Percentiles rank a stretch among this genome's conserved stretches.
Conservation (phyloP, 2,113 vertebrate genomes). For the Burhinus bistriatus region DNA sequence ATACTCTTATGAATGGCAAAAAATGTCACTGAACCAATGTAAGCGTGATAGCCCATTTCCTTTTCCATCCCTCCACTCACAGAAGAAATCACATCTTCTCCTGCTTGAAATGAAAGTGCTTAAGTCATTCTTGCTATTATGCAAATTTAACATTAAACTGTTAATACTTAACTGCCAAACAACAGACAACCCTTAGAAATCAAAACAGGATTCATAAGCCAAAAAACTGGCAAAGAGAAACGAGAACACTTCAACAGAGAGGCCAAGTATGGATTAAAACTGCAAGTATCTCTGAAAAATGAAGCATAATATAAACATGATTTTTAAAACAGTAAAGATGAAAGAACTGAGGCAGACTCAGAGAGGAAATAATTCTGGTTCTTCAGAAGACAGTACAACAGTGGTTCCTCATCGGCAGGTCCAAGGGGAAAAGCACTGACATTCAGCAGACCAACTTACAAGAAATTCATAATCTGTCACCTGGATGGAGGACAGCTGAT, state of each 20-base stretch:
- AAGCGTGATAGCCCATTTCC: background rate
- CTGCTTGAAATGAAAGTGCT: background rate
- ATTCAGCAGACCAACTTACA: background rate
- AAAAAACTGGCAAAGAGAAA: background rate
- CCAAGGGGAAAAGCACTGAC: background rate
- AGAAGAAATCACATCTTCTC: background rate
- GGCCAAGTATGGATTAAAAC: background rate
- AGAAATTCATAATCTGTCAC: background rate
- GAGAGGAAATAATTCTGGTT: background rate
- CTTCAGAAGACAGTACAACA: background rate
- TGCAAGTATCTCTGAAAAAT: background rate
- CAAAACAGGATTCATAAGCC: background rate
- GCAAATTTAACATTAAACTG: conserved; percentile 24
- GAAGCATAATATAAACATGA: background rate
- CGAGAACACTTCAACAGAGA: background rate
- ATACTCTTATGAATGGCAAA: background rate
- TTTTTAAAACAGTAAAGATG: background rate
- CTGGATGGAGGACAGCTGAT: background rate
- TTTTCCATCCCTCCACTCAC: background rate
- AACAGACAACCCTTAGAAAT: background rate
- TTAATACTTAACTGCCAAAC: conserved; percentile 22
- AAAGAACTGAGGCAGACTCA: background rate
- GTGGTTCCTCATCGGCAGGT: background rate
- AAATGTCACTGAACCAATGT: background rate
- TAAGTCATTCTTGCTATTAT: background rate